phyloP scores from a whole-genome alignment of 2,797 vertebrate species.

The Macroramphosus scolopax region DNA sequence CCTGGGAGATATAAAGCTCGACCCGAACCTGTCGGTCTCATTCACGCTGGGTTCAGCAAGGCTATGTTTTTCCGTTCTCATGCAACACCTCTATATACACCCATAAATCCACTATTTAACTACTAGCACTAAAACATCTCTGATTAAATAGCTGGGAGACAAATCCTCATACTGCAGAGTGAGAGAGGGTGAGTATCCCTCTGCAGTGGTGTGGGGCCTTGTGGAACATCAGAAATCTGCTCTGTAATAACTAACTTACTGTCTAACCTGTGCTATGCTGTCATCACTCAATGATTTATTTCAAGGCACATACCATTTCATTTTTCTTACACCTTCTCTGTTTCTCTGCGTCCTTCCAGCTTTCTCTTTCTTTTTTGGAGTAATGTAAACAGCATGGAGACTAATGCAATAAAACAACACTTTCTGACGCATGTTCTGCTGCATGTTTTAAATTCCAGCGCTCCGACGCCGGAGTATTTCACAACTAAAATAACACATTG shows the following conservation, averaged over 20 bases:
- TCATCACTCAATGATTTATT: slow-evolving; percentile 58
- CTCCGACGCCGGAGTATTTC: slow-evolving; percentile 23
- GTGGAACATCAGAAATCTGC: slow-evolving; percentile 22
- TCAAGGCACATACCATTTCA: slow-evolving; percentile 45
- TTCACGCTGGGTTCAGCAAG: slow-evolving; percentile 45
- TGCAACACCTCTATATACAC: slow-evolving; percentile 65
- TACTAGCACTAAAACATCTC: slow-evolving; percentile 69
- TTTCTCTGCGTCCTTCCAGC: too few species aligned
- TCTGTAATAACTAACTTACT: slow-evolving; percentile 17
- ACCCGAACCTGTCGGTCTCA: slow-evolving; percentile 27
- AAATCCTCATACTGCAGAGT: slow-evolving; percentile 60
- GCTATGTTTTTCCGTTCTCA: slow-evolving; percentile 73
- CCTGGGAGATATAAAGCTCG: slow-evolving; percentile 13
- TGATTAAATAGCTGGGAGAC: slow-evolving; percentile 69
- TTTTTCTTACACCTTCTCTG: slow-evolving; percentile 22
- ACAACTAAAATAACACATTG: slow-evolving; percentile 14
- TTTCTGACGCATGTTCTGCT: slow-evolving; percentile 34
- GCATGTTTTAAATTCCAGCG: slow-evolving; percentile 32
- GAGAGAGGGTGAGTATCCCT: slow-evolving; percentile 53
- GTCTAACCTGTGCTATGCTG: slow-evolving; percentile 24
- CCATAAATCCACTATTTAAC: slow-evolving; percentile 70
- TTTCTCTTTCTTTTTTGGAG: too few species aligned
- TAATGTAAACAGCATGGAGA: slow-evolving; percentile 33
- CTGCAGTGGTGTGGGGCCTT: slow-evolving; percentile 45
- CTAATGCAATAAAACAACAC: slow-evolving; percentile 18